Evolutionary conservation across 1,140 invertebrate genomes (phyloP).

Genomic region (Drosophila prosaltans): DNA sequence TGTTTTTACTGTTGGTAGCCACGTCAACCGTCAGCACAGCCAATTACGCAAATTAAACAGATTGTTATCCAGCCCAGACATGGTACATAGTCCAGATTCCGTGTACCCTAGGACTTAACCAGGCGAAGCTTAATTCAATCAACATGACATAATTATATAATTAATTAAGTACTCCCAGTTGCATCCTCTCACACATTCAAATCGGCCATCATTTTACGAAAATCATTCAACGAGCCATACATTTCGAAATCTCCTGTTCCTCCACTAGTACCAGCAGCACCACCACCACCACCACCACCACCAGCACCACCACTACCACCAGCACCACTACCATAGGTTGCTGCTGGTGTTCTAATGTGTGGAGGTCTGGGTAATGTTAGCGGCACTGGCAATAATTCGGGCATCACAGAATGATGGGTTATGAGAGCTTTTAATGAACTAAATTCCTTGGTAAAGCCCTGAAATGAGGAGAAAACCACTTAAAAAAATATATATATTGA

Average conservation of each 20-base stretch:
- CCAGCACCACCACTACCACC: conserved; percentile 22
- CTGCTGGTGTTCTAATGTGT: conserved; percentile 85
- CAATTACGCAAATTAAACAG: conserved; percentile 81
- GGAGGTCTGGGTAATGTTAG: conserved; percentile 91
- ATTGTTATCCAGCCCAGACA: conserved; percentile 75
- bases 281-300: conserved; percentile 19
- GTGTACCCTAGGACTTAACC: conserved; percentile 22
- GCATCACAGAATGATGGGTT: conserved; percentile 97
- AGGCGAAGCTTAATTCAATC: conserved; percentile 66
- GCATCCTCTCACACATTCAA: conserved; percentile 85
- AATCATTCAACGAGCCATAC: conserved; percentile 91
- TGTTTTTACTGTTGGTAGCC: conserved; percentile 47
- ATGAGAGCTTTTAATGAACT: conserved; percentile 94
- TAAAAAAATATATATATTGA: not conserved
- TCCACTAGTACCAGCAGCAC: conserved; percentile 6
- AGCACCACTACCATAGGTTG: conserved; percentile 24
- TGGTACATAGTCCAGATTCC: conserved; percentile 3
- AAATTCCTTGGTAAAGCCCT: conserved; percentile 99
- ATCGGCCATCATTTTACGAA: conserved; percentile 93
- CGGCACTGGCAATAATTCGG: conserved; percentile 95
- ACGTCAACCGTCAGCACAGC: conserved; percentile 72
- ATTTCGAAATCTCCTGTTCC: conserved; percentile 86
- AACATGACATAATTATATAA: conserved; percentile 76
- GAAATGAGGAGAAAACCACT: conserved; percentile 67
- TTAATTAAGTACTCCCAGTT: conserved; percentile 70